These are phyloP conservation scores for Trachymyrmex septentrionalis DNA, from an alignment of 1,140 invertebrate genomes.

Conservation along the genomic window DNA sequence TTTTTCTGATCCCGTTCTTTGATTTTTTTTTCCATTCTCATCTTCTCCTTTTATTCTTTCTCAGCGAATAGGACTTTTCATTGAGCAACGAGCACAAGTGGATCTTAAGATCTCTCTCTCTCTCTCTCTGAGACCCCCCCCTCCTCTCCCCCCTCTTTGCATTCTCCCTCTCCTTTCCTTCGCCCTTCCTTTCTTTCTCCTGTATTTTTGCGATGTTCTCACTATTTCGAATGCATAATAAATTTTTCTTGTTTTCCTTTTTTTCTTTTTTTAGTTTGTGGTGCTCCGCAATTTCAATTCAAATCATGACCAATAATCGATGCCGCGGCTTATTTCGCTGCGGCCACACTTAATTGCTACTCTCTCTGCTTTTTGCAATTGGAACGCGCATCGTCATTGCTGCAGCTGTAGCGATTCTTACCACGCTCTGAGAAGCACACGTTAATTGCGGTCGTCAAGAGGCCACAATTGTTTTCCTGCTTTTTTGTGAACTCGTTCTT, in stretches of 20 bases:
- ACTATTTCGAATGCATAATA: constrained; percentile 65
- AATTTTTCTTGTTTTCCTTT: constrained; percentile 55
- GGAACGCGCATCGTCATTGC: not conserved
- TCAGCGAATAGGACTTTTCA: constrained; percentile 61
- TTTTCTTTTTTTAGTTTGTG: not conserved
- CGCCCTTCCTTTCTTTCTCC: not conserved
- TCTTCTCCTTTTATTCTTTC: constrained; percentile 38
- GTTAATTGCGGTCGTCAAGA: constrained; percentile 54
- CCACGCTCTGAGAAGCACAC: constrained; percentile 15
- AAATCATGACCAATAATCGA: constrained; percentile 61
- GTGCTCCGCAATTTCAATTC: constrained; percentile 19
- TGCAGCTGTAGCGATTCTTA: constrained; percentile 23
- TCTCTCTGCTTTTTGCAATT: constrained; percentile 8
- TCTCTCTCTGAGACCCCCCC: no score
- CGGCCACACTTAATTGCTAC: constrained; percentile 47
- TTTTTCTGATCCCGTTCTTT: constrained; percentile 55
- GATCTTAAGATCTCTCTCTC: constrained; percentile 40
- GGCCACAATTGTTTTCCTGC: constrained; percentile 36
- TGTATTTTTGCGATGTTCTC: constrained; percentile 38
- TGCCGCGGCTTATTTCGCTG: constrained; percentile 33
- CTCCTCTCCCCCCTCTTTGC: not conserved
- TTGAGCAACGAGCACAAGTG: constrained; percentile 54
- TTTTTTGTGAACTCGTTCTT: constrained; percentile 21
- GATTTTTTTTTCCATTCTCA: constrained; percentile 45
- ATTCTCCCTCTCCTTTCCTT: not conserved